Evolutionary conservation across 2,888 invertebrate genomes (phyloP).

Genomic region (Diogma glabrata): DNA sequence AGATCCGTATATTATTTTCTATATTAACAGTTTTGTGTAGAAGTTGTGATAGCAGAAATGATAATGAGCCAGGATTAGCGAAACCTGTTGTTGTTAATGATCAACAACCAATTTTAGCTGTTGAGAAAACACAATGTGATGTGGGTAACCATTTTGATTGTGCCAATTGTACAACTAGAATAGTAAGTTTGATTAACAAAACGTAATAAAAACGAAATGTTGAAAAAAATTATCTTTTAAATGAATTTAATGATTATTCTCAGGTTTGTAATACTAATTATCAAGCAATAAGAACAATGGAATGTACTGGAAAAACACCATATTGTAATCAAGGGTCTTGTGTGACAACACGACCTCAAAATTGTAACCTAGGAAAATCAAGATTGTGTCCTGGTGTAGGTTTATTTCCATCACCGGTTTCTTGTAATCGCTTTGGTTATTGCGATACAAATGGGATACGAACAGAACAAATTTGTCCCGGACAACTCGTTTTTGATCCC

Average conservation of each 20-base stretch:
- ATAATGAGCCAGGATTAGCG: too few relatives aligned
- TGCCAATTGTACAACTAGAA: not conserved
- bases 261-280: not conserved
- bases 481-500: slow-evolving; percentile 13
- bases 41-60: too few relatives aligned
- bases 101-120: too few relatives aligned
- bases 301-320: not conserved
- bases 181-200: too few relatives aligned
- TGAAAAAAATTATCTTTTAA: too few relatives aligned
- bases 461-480: slow-evolving; percentile 14
- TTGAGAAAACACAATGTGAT: not conserved
- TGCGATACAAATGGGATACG: slow-evolving; percentile 28
- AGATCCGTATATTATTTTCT: too few relatives aligned
- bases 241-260: too few relatives aligned
- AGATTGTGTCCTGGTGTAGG: not conserved
- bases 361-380: not conserved
- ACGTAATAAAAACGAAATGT: too few relatives aligned
- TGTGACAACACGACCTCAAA: not conserved
- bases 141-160: not conserved
- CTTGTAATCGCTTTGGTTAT: not conserved
- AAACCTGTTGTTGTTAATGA: too few relatives aligned
- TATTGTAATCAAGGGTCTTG: not conserved
- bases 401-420: not conserved
- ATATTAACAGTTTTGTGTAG: too few relatives aligned
- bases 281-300: not conserved